Base-by-base conservation (phyloP, 2,888 invertebrate species). In the Tanypteryx hageni region DNA sequence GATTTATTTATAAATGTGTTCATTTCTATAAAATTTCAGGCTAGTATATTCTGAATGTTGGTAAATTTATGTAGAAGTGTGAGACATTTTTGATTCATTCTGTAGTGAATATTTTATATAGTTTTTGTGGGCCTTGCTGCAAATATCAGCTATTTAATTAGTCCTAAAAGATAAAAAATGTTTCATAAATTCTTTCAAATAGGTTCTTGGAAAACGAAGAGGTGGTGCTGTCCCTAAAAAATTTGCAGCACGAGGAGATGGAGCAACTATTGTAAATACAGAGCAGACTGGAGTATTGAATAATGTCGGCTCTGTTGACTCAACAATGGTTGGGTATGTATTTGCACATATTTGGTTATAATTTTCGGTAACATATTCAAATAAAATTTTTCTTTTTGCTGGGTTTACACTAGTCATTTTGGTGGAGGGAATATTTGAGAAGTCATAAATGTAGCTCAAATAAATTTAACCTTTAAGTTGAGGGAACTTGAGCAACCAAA, bases 201-300 rank as follows among this genome's bases (percentile, higher is more conserved):
- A 89, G 89, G 89, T 89, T 89, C 56, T 89, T 64, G 89, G 89
- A 44, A 89, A 89, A 44, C 64, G 89, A 44, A 31, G 89, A 44
- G 89, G 89, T 44, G 89, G 89, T 64, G 64, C 31, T 64, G 89
- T 64, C 31, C 89, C 89, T 3, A 89, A 89, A 44, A 89, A 89
- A 64, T 89, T 89, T 68, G 89, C 68, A 11, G 31, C 89, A 5
- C 89, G 89, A 22, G 44, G 27, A 44, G 89, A 89, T 68, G 89
- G 89, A 59, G 86, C 59, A 44, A 61, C 31, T 59, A 18, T 44
- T n/a, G 16, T 64, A 64, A 86, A 86, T 86, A 31, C 89, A 89
- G 89, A 89, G 61, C 89, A 89, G n/a, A 64, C 31, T 64, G 64
- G n/a, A n/a, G 64, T 68, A 18, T 44, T 44, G 11, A 89, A 56